Conservation (phyloP, 2,797 vertebrate genomes). For the Antennarius maculatus region DNA sequence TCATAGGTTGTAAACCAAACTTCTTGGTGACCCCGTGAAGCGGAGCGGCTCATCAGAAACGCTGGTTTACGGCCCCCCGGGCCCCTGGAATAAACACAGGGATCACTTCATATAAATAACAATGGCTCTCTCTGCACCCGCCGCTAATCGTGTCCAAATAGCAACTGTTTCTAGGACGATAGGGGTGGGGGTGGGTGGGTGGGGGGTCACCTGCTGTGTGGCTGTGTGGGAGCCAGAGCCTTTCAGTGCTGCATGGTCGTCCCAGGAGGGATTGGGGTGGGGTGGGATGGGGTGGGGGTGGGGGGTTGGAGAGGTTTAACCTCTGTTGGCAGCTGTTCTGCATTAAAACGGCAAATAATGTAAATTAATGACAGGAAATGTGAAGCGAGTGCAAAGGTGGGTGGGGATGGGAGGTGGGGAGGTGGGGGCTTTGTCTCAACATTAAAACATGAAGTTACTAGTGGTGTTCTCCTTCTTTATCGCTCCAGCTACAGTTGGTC, state of each 20-base stretch:
- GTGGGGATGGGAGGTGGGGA: too few relatives aligned
- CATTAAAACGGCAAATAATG: slow-evolving; percentile 11
- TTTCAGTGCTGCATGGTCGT: slow-evolving; percentile 47
- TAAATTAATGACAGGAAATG: slow-evolving; percentile 10
- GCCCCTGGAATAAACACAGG: slow-evolving; percentile 58
- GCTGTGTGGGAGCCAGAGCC: slow-evolving; percentile 51
- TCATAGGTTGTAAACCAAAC: slow-evolving; percentile 55
- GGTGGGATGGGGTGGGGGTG: too few relatives aligned
- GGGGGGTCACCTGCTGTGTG: slow-evolving; percentile 71
- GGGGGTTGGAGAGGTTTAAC: slow-evolving; percentile 32
- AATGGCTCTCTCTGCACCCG: slow-evolving; percentile 60
- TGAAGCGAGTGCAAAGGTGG: background rate
- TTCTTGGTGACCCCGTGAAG: slow-evolving; percentile 31
- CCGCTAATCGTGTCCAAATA: slow-evolving; percentile 73
- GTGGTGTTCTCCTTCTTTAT: background rate
- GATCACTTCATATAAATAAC: slow-evolving; percentile 75
- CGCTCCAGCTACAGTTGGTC: slow-evolving; percentile 1
- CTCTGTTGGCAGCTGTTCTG: slow-evolving; percentile 50
- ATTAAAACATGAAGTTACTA: background rate
- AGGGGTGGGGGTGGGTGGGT: slow-evolving; percentile 31
- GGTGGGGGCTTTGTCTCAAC: background rate
- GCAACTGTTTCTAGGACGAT: slow-evolving; percentile 77
- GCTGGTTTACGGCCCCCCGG: slow-evolving; percentile 18
- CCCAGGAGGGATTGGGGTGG: slow-evolving; percentile 41
- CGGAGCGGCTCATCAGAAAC: slow-evolving; percentile 35